Evolutionary conservation across 2,888 invertebrate genomes (phyloP).

Genomic region (Epirrhoe alternata): DNA sequence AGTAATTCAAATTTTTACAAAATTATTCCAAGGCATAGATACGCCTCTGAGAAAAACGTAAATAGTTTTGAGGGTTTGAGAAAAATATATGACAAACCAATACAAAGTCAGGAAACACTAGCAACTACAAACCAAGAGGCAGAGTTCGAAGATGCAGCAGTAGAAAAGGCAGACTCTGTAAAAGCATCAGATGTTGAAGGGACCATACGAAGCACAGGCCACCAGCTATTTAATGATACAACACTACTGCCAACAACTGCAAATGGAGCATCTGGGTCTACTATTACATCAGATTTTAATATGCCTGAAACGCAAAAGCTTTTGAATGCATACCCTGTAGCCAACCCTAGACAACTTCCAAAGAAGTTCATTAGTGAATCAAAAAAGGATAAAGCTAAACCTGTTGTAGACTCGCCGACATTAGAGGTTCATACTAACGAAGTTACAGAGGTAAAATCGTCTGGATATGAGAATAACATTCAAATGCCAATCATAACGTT

Average conservation of each 20-base stretch:
- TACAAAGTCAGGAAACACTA: not conserved
- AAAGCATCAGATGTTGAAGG: not conserved
- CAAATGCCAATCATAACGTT: conserved; percentile 69
- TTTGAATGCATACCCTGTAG: conserved; percentile 64
- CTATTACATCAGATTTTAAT: conserved; percentile 1
- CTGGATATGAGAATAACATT: conserved; percentile 24
- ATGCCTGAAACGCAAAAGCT: conserved; percentile 44
- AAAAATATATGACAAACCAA: conserved; percentile 24
- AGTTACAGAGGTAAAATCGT: conserved; percentile 15
- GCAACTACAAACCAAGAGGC: not conserved
- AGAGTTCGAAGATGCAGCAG: not conserved
- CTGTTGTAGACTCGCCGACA: conserved; percentile 5
- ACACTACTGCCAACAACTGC: not conserved
- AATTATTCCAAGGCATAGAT: conserved; percentile 60
- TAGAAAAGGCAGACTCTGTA: not conserved
- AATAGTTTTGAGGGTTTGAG: conserved; percentile 52
- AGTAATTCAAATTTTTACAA: conserved; percentile 57
- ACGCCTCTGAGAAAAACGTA: conserved; percentile 26
- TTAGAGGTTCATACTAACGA: conserved; percentile 35
- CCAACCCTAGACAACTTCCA: conserved; percentile 73
- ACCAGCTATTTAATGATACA: not conserved
- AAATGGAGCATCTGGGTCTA: not conserved
- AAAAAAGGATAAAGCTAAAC: conserved; percentile 24
- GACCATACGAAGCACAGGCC: not conserved
- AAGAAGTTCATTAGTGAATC: conserved; percentile 47